Evolutionary conservation across 1,140 invertebrate species (phyloP).

Genomic region (Hycleus cichorii): DNA sequence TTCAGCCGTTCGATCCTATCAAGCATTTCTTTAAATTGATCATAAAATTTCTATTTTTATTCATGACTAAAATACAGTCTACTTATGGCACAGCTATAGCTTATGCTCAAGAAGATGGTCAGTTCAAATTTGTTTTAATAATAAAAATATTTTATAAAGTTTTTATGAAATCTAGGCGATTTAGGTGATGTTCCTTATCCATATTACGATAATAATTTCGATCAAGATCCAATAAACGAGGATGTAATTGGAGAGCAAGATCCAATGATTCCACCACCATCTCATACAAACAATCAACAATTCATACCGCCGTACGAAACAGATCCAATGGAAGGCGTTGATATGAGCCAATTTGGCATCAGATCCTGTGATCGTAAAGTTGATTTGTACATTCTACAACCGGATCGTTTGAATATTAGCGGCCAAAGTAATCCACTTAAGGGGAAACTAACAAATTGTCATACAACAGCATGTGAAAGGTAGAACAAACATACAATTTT

Average conservation of each 20-base stretch:
- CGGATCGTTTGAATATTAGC: slow-evolving; percentile 69
- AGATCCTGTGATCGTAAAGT: slow-evolving; percentile 79
- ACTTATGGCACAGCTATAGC: slow-evolving; percentile 31
- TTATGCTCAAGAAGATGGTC: slow-evolving; percentile 38
- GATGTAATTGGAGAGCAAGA: slow-evolving; percentile 33
- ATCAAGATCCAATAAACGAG: slow-evolving; percentile 33
- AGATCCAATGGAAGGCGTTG: slow-evolving; percentile 42
- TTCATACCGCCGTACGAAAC: slow-evolving; percentile 38
- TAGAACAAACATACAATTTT: slow-evolving; percentile 35
- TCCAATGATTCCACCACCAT: slow-evolving; percentile 30
- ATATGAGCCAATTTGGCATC: slow-evolving; percentile 43
- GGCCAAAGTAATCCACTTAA: slow-evolving; percentile 68
- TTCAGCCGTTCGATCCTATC: slow-evolving; percentile 25
- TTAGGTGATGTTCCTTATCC: slow-evolving; percentile 35
- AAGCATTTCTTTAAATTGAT: slow-evolving; percentile 25
- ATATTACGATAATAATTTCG: slow-evolving; percentile 31
- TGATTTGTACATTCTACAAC: slow-evolving; percentile 79
- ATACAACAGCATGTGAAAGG: slow-evolving; percentile 82
- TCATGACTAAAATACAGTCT: slow-evolving; percentile 24
- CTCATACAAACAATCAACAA: slow-evolving; percentile 24
- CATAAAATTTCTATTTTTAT: slow-evolving; percentile 24
- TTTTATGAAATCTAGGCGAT: slow-evolving; percentile 3
- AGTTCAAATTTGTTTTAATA: background rate
- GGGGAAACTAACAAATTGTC: slow-evolving; percentile 86
- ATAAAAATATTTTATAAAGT: background rate